Evolutionary conservation across 2,888 invertebrate genomes (phyloP).

Genomic region (Clivina fossor): DNA sequence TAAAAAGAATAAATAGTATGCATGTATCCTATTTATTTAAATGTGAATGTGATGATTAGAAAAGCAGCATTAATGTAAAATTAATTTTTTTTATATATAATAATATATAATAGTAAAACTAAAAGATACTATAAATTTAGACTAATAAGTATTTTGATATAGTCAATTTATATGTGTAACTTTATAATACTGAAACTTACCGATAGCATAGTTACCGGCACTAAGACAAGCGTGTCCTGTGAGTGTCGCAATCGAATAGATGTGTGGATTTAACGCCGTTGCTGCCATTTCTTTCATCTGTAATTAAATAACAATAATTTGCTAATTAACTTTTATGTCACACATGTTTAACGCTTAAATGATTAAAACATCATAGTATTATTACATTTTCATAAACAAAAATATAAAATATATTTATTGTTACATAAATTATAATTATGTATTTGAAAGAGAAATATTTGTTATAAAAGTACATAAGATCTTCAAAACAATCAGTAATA

Average conservation of each 20-base stretch:
- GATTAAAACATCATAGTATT: not conserved
- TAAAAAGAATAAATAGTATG: too few species aligned
- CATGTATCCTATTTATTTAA: too few species aligned
- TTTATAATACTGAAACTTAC: too few species aligned
- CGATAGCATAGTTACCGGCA: slow-evolving; percentile 71
- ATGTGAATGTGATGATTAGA: too few species aligned
- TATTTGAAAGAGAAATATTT: not conserved
- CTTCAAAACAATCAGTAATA: too few species aligned
- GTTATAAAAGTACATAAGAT: too few species aligned
- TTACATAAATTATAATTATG: not conserved
- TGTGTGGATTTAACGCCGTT: slow-evolving; percentile 72
- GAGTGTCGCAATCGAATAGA: slow-evolving; percentile 89
- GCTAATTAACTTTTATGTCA: not conserved
- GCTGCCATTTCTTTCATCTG: slow-evolving; percentile 71
- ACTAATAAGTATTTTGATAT: too few species aligned
- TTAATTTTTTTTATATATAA: too few species aligned
- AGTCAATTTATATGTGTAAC: too few species aligned
- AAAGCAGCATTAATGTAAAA: too few species aligned
- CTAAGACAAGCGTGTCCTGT: slow-evolving; percentile 80
- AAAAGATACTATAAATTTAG: too few species aligned
- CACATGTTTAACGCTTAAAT: not conserved
- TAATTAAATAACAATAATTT: slow-evolving; percentile 38
- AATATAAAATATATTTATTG: not conserved
- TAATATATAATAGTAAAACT: too few species aligned
- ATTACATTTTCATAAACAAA: not conserved